Evolutionary conservation across 2,888 invertebrate species (phyloP).

Genomic region (Ariolimax columbianus): DNA sequence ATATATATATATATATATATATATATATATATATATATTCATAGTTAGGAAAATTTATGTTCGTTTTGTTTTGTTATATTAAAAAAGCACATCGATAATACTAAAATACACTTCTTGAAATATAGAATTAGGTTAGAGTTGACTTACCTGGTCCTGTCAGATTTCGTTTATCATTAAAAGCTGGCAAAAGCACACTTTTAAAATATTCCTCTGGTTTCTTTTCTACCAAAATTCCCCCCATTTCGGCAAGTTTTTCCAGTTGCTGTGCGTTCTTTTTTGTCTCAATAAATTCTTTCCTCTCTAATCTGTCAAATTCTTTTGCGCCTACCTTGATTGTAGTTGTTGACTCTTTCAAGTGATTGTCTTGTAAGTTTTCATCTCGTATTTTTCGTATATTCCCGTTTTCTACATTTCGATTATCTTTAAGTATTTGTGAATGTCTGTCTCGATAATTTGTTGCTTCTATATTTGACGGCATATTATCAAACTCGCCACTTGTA

Average conservation of each 20-base stretch:
- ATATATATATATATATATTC: background rate
- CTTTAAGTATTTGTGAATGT: background rate
- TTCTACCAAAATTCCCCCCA: constrained; percentile 41
- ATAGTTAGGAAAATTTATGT: no score
- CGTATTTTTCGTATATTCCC: background rate
- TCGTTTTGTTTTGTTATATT: no score
- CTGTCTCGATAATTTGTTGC: background rate
- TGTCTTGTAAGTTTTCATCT: background rate
- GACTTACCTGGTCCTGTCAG: constrained; percentile 40
- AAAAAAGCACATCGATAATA: no score
- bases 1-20: background rate
- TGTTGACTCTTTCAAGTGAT: background rate
- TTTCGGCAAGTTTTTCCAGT: constrained; percentile 40
- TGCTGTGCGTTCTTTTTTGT: constrained; percentile 2
- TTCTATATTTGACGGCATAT: background rate
- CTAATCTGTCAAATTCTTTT: background rate
- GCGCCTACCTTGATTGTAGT: background rate
- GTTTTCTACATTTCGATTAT: background rate
- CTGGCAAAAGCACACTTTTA: constrained; percentile 25
- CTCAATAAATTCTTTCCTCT: background rate
- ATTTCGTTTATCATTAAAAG: constrained; percentile 26
- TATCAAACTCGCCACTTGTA: background rate
- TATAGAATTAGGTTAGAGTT: background rate
- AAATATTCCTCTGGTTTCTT: constrained; percentile 18
- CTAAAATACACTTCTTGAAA: background rate